Evolutionary conservation across 2,797 vertebrate species (phyloP).

Genomic region (Takifugu rubripes): DNA sequence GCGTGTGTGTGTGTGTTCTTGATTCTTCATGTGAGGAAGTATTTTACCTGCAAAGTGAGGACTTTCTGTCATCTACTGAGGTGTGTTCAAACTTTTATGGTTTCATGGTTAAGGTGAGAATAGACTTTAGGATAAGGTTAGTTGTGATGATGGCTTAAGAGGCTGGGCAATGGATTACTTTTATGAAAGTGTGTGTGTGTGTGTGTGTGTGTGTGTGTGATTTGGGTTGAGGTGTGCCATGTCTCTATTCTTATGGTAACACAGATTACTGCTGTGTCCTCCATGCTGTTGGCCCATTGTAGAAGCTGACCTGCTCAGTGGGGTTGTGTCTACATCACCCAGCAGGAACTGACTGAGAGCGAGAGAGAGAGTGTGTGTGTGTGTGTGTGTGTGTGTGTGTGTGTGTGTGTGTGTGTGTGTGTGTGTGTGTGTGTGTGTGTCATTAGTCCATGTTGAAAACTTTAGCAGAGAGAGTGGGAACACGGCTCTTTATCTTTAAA

Average conservation of each 20-base stretch:
- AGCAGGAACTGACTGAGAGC: slow-evolving; percentile 52
- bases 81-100: too few relatives aligned
- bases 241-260: slow-evolving; percentile 66
- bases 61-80: too few relatives aligned
- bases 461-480: too few relatives aligned
- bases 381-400: slow-evolving; percentile 28
- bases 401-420: slow-evolving; percentile 12
- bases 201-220: slow-evolving; percentile 33
- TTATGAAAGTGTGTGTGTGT: background rate
- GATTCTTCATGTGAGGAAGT: background rate
- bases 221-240: slow-evolving; percentile 44
- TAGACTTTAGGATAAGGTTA: too few relatives aligned
- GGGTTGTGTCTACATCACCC: slow-evolving; percentile 70
- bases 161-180: too few relatives aligned
- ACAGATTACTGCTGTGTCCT: slow-evolving; percentile 49
- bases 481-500: too few relatives aligned
- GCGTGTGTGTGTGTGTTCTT: slow-evolving; percentile 6
- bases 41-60: too few relatives aligned
- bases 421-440: too few relatives aligned
- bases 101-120: too few relatives aligned
- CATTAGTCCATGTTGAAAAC: too few relatives aligned
- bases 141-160: too few relatives aligned
- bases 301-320: slow-evolving; percentile 43
- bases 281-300: slow-evolving; percentile 63
- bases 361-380: slow-evolving; percentile 11